phyloP scores from a whole-genome alignment of 2,113 vertebrate genomes.

The Oncorhynchus kisutch region DNA sequence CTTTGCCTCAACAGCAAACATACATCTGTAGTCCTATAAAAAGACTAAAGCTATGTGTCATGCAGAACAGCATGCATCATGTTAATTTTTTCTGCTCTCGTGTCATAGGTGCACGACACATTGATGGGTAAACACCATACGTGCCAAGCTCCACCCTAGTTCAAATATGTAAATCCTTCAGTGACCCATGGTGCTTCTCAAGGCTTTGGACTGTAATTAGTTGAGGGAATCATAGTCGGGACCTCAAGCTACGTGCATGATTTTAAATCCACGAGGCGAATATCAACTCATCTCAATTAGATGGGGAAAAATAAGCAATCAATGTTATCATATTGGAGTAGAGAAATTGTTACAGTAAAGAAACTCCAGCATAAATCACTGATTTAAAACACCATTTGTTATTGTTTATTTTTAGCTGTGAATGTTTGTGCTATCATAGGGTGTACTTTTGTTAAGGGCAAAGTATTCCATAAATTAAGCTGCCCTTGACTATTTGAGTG shows the following conservation, averaged over 20 bases:
- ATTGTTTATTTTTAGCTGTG: too few species aligned
- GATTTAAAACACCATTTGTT: neutral
- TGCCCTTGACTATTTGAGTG: too few species aligned
- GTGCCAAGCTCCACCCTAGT: slow-evolving; percentile 1
- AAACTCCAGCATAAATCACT: slow-evolving; percentile 21
- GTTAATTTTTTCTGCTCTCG: too few species aligned
- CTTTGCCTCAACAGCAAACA: too few species aligned
- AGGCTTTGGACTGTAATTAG: slow-evolving; percentile 42
- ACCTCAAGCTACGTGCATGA: slow-evolving; percentile 7
- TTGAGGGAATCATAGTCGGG: slow-evolving; percentile 2
- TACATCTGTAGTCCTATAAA: too few species aligned
- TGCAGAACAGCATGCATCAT: too few species aligned
- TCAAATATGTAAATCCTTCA: slow-evolving; percentile 28
- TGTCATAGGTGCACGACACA: too few species aligned
- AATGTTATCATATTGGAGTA: neutral
- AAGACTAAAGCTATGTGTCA: too few species aligned
- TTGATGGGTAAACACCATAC: too few species aligned
- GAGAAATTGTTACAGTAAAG: slow-evolving; percentile 12
- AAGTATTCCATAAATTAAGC: too few species aligned
- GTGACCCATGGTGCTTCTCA: slow-evolving; percentile 10
- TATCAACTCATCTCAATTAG: neutral
- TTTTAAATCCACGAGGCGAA: slow-evolving; percentile 22
- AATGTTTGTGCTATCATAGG: too few species aligned
- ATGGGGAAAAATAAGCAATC: neutral
- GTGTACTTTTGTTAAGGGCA: too few species aligned